Evolutionary conservation across 1,140 invertebrate genomes (phyloP).

Genomic region (Carposina sasakii): DNA sequence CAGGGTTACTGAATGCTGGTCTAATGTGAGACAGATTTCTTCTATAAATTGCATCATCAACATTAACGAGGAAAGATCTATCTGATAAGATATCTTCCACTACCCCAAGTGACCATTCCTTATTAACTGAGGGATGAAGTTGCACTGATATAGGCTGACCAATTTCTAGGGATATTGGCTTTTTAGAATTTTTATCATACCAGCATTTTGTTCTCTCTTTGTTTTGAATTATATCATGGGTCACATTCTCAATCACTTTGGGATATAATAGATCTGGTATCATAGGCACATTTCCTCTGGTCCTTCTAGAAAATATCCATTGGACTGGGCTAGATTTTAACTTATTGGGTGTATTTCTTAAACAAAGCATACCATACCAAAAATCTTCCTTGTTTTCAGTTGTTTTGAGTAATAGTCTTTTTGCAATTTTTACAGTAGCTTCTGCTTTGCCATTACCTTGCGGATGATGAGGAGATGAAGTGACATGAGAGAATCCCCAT

Average conservation of each 20-base stretch:
- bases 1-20: background rate
- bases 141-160: constrained; percentile 5
- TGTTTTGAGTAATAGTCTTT: constrained; percentile 30
- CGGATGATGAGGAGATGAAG: constrained; percentile 32
- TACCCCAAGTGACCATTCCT: background rate
- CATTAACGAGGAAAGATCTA: constrained; percentile 2
- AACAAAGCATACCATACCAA: constrained; percentile 13
- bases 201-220: background rate
- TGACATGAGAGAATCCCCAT: constrained; percentile 25
- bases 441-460: constrained; percentile 35
- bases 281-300: constrained; percentile 3
- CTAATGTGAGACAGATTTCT: background rate
- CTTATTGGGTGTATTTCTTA: constrained; percentile 17
- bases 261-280: background rate
- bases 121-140: background rate
- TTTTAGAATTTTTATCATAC: constrained; percentile 7
- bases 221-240: background rate
- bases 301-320: constrained; percentile 7
- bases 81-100: background rate
- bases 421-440: constrained; percentile 33
- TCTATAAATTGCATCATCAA: constrained; percentile 2
- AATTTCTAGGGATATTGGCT: background rate
- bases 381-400: constrained; percentile 18
- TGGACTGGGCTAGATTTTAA: constrained; percentile 3
- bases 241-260: background rate